Percentiles rank a stretch among this genome's conserved stretches.
Conservation (phyloP, 2,113 vertebrate species). For the Cryptomyrus ogoouensis region DNA sequence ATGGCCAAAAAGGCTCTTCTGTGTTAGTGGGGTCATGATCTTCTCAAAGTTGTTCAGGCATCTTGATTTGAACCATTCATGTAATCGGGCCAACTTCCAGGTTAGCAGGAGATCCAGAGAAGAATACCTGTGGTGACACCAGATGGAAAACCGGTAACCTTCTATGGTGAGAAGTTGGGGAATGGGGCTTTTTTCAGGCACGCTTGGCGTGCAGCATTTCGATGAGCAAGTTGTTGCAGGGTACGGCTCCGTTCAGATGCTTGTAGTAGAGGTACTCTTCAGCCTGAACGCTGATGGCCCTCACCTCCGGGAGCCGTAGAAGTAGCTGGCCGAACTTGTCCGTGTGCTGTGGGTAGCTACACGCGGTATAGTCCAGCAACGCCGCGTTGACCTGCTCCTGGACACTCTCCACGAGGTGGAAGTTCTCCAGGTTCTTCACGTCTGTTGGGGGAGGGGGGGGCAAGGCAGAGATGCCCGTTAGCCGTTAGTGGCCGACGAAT, state of each 20-base stretch:
- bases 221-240: slow-evolving; percentile 97
- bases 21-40: slow-evolving; percentile 26
- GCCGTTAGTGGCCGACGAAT: not conserved
- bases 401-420: slow-evolving; percentile 92
- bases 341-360: slow-evolving; percentile 92
- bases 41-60: slow-evolving; percentile 36
- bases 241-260: slow-evolving; percentile 95
- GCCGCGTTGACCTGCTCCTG: slow-evolving; percentile 94
- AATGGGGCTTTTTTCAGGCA: slow-evolving; percentile 58
- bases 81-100: not conserved
- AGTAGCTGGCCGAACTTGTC: slow-evolving; percentile 97
- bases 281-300: slow-evolving; percentile 92
- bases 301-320: slow-evolving; percentile 89
- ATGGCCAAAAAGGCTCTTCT: slow-evolving; percentile 20
- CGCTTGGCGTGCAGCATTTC: slow-evolving; percentile 98
- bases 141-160: not conserved
- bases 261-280: slow-evolving; percentile 99
- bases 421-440: slow-evolving; percentile 97
- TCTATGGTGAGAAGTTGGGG: not conserved
- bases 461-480: not conserved
- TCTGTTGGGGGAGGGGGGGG: slow-evolving; percentile 59
- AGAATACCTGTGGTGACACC: slow-evolving; percentile 6
- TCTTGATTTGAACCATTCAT: not conserved
- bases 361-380: slow-evolving; percentile 93
- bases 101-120: not conserved